These are phyloP conservation scores for Phrynocephalus versicolor DNA, from an alignment of 2,113 vertebrate genomes.

Conservation along the genomic window DNA sequence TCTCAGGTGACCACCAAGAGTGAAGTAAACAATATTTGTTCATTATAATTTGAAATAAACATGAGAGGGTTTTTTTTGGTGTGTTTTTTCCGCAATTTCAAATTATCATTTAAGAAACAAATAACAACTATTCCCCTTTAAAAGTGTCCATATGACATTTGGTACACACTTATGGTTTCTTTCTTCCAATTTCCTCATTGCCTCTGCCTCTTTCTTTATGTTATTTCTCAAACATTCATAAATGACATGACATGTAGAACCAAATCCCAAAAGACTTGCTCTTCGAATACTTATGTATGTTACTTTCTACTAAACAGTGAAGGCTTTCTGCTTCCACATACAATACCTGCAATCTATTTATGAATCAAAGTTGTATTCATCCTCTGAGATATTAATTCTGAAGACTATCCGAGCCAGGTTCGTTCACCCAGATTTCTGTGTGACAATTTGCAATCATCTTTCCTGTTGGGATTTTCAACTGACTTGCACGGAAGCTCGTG, in stretches of 20 bases:
- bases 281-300: not conserved
- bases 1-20: not conserved
- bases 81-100: too few species aligned
- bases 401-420: not conserved
- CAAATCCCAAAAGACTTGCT: constrained; percentile 17
- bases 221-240: not conserved
- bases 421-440: not conserved
- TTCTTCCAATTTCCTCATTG: not conserved
- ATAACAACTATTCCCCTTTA: not conserved
- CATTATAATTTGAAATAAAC: not conserved
- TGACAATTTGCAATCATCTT: too few species aligned
- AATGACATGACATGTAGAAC: not conserved
- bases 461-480: not conserved
- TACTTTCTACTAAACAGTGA: accelerated
- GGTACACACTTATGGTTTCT: constrained; percentile 13
- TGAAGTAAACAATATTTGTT: not conserved
- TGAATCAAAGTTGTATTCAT: constrained; percentile 36
- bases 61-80: not conserved
- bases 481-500: not conserved
- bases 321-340: constrained; percentile 1
- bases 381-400: constrained; percentile 28
- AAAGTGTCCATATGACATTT: not conserved
- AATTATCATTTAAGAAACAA: constrained; percentile 11
- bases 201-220: not conserved
- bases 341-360: not conserved